Base-by-base conservation (phyloP, 53 echinoderm and acorn worm species). In the Temnopleurus reevesii region DNA sequence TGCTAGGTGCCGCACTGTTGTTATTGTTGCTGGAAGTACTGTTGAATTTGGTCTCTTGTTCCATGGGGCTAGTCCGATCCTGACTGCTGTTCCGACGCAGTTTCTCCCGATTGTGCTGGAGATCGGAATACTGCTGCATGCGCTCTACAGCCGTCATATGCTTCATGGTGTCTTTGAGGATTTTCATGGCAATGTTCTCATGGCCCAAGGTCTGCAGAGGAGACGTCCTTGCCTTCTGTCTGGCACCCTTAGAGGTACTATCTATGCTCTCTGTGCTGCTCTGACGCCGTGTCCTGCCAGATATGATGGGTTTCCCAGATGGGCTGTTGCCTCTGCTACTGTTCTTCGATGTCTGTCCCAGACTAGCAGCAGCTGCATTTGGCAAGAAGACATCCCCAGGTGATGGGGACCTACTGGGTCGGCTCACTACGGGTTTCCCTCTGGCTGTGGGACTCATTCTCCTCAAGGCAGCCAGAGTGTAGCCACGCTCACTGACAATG, bases 141-240 rank as follows among this genome's bases (percentile, higher is more conserved):
- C 89, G 92, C 64, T 99, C 96, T 29, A 99, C 99, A 27, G 99
- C 99, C 8, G 91, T 93, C 99, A 99, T 99, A 76, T 99, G 99
- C 45, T 91, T 86, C 90, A 94, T 93, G 18, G 99, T 99, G 77
- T 99, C 96, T 10, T 93, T 93, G 13, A 99, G 91, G 5, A 99
- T 90, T 83, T 93, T 94, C 96, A 96, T 86, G 21, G 96, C 99
- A 51, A 99, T 96, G 59, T 91, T 91, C 41, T 99, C 99, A 45
- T 92, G 95, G 1, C 94, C 93, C 23, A 87, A 76, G 18, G 84
- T 64, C 55, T 81, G 86, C 60, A 71, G 81, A 8, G 92, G 90
- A 1, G 91, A 93, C 2, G 90, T 53, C 46, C 91, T 89, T 36
- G 84, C 90, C 2, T 87, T 81, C 71, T 87, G 91, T 53, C 90